Evolutionary conservation across 2,113 vertebrate species (phyloP).

Genomic region (Riparia riparia): DNA sequence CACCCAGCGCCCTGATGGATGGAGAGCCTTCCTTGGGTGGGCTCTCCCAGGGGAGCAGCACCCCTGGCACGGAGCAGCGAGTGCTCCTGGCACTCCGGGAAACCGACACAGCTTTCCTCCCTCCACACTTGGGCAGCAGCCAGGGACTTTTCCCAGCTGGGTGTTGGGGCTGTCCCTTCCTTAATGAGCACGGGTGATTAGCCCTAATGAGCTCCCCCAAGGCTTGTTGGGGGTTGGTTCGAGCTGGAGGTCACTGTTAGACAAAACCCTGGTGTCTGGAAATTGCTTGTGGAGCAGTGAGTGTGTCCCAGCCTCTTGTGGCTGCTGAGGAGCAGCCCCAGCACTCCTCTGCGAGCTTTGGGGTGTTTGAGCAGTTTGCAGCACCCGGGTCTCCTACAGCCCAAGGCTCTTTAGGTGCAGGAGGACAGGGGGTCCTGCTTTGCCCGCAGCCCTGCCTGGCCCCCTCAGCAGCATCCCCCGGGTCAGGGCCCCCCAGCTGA

Average conservation of each 20-base stretch:
- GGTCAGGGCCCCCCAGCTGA: accelerated
- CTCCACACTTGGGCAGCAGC: not conserved
- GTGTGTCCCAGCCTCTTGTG: accelerated
- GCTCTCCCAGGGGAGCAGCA: accelerated
- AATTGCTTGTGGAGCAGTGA: accelerated
- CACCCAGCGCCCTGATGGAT: not conserved
- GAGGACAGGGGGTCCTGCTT: too few relatives aligned
- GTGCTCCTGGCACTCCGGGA: not conserved
- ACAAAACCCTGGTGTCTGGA: not conserved
- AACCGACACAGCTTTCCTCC: accelerated
- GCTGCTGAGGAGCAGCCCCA: not conserved
- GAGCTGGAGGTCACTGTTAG: not conserved
- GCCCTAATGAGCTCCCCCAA: not conserved
- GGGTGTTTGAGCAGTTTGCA: not conserved
- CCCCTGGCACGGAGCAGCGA: accelerated
- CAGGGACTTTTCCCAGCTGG: not conserved
- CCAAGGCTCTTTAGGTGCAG: accelerated
- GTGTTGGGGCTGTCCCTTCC: not conserved
- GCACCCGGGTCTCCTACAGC: accelerated
- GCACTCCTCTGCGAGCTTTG: accelerated
- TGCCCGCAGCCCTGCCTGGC: not conserved
- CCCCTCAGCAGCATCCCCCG: too few relatives aligned
- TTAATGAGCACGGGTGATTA: not conserved
- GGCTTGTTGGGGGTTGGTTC: not conserved
- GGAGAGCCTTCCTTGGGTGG: not conserved